Conservation (phyloP, 2,888 invertebrate genomes). For the Cephus nigrinus region DNA sequence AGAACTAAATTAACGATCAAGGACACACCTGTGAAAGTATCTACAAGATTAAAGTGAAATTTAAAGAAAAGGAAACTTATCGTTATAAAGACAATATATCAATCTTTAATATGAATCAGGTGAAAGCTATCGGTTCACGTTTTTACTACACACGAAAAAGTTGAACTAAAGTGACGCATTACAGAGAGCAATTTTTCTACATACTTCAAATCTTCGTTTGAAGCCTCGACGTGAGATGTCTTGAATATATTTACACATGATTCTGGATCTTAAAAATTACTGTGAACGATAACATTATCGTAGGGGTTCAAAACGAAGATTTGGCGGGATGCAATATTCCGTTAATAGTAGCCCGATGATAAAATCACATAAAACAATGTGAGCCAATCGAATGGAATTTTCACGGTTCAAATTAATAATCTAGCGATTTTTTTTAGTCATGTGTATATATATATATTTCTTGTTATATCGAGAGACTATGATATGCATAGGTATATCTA, state of each 20-base stretch:
- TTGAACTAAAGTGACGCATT: background rate
- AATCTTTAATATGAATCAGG: conserved; percentile 3
- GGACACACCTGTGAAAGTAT: conserved; percentile 7
- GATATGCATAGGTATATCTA: background rate
- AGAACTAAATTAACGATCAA: background rate
- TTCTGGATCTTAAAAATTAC: background rate
- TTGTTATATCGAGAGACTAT: too few species aligned
- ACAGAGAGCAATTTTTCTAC: conserved; percentile 1
- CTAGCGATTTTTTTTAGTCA: too few species aligned
- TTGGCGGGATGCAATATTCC: conserved; percentile 21
- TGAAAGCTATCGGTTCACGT: background rate
- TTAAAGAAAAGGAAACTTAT: background rate
- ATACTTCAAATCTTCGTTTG: too few species aligned
- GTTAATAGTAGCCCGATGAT: conserved; percentile 10
- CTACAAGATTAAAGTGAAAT: conserved; percentile 11
- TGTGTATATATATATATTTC: too few species aligned
- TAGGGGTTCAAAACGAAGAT: conserved; percentile 28
- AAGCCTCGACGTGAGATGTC: too few species aligned
- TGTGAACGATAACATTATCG: conserved; percentile 10
- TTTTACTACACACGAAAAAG: background rate
- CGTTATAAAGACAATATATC: background rate
- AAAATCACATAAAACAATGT: conserved; percentile 11
- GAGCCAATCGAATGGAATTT: too few species aligned
- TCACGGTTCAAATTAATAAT: too few species aligned
- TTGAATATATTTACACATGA: too few species aligned